Conservation (phyloP, 2,888 invertebrate genomes). For the Tryphoninae sp. region DNA sequence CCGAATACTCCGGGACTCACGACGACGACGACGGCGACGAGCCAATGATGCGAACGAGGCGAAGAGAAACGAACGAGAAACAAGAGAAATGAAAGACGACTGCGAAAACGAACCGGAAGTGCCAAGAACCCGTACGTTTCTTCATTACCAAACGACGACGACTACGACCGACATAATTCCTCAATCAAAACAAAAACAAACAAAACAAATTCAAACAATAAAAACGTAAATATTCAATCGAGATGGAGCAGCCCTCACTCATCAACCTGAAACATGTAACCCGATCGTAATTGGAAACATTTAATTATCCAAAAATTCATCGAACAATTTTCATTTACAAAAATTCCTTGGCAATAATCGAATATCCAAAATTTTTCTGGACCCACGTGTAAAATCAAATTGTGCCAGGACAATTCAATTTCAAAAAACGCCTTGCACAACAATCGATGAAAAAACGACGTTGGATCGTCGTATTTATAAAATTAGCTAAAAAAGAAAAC, state of each 20-base stretch:
- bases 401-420: no score
- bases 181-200: neutral
- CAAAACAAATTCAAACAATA: neutral
- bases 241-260: slow-evolving; percentile 7
- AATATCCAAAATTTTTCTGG: no score
- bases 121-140: neutral
- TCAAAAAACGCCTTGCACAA: no score
- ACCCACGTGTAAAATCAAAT: no score
- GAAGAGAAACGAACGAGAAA: slow-evolving; percentile 20
- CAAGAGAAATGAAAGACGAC: neutral
- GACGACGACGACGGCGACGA: slow-evolving; percentile 5
- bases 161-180: no score
- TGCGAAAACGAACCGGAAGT: neutral
- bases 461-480: neutral
- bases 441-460: neutral
- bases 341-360: no score
- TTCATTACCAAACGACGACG: neutral
- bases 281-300: neutral
- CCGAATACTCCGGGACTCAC: slow-evolving; percentile 5
- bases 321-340: no score
- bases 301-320: no score
- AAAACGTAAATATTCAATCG: neutral
- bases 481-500: neutral
- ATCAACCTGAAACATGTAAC: neutral
- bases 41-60: slow-evolving; percentile 7